Evolutionary conservation across 2,888 invertebrate genomes (phyloP), one percentile per base, ranked within the genome.

Genomic region (Drosophila leonis): DNA sequence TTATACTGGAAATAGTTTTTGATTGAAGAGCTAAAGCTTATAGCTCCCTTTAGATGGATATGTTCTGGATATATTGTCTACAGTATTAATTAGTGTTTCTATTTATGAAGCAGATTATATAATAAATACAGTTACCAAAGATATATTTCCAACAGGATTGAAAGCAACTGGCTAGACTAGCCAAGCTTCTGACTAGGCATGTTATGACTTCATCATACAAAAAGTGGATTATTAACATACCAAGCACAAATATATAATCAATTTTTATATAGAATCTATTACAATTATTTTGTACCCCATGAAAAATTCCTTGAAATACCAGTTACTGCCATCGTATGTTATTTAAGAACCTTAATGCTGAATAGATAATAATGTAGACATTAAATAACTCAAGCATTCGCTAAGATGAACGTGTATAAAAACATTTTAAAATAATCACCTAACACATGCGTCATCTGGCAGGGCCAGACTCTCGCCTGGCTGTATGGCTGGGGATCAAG

Each of bases 401-500:
- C n/a, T 27, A 8, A 49, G 20, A 46, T 29, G 39, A 46, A 37
- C 6, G 49, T 9, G 9, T 41, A 41, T 24, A 35, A 24, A 56
- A 57, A 24, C 15, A 31, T 49, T 59, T 18, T 15, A 44, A 33
- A 75, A 46, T 20, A 59, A 59, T 41, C 24, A 29, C 12, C 10
- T 12, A 37, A 18, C 35, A 52, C 54, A 51, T 62, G 65, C 63
- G 37, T 77, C 78, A 78, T 63, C 63, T 77, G 70, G 60, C 69
- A 56, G 59, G 51, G 12, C 15, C 24, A 62, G 68, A 24, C 46
- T 31, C 29, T 41, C 29, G 37, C 18, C 59, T 39, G 24, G 12
- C n/a, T 5, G 35, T 4, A 39, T 55, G 75, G 75, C 13, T 8
- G 49, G 72, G 65, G 86, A 72, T 69, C 69, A 74, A 56, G 77